Base-by-base conservation (phyloP, 2,888 invertebrate genomes). In the Tortrix viridana region DNA sequence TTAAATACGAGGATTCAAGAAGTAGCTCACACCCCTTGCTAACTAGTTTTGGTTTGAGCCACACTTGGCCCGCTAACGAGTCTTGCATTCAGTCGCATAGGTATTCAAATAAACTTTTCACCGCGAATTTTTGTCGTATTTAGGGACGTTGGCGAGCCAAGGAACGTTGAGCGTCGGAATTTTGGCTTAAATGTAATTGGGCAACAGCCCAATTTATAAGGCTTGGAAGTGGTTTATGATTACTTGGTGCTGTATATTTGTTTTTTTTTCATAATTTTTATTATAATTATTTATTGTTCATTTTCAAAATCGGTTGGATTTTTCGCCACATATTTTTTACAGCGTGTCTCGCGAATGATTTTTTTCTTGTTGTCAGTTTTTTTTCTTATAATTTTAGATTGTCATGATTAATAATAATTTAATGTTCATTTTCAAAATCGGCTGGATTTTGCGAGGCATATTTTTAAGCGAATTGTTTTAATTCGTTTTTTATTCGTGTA, bases 21-120 rank as follows among this genome's bases (percentile, higher is more conserved):
- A 37, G 32, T 12, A 32, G n/a, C 14, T 37, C 19, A 14, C 63
- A 63, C 47, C 63, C 63, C 50, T 58, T 63, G 67, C 65, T 67
- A 64, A 44, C 46, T 22, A 50, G 65, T 65, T 65, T 65, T 47
- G 61, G 65, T 50, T 23, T 52, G 60, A 69, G 64, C 60, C 64
- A 60, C 61, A 65, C 66, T 73, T 62, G 61, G 67, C 67, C 67
- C 69, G 72, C 77, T 81, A 81, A 81, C 77, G 80, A 81, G 77
- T 72, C 72, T 72, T 75, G 79, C 79, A 84, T 85, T 85, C 81
- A 84, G 73, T 74, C 76, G 72, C 32, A 32, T 73, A n/a, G n/a
- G n/a, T n/a, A 81, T 82, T 81, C 75, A 81, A 85, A 83, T 82
- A 80, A 78, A 80, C 76, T 80, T 77, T 81, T 80, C 70, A 67